phyloP scores from a whole-genome alignment of 2,888 invertebrate species.

The Nebria salina region DNA sequence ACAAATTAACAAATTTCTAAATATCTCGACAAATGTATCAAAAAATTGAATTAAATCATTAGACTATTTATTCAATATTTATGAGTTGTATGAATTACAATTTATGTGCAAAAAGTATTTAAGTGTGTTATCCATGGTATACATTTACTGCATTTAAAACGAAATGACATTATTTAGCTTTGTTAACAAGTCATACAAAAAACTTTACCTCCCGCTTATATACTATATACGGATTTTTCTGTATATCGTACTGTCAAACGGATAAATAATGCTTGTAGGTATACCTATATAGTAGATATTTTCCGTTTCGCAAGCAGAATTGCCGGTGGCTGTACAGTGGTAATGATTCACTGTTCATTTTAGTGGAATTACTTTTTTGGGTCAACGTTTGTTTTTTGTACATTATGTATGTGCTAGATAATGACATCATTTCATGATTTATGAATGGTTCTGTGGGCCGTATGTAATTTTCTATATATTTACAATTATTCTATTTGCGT shows the following conservation, averaged over 20 bases:
- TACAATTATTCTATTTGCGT: too few species aligned
- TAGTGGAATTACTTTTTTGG: not conserved
- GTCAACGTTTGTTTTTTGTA: not conserved
- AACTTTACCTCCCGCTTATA: constrained; percentile 19
- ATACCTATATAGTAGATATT: too few species aligned
- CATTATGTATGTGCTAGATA: not conserved
- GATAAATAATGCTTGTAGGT: constrained; percentile 31
- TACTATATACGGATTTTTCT: not conserved
- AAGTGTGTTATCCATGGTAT: constrained; percentile 1
- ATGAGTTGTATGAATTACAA: too few species aligned
- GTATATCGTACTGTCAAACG: constrained; percentile 37
- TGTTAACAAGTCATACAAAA: constrained; percentile 42
- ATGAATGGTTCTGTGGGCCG: too few species aligned
- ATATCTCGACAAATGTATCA: too few species aligned
- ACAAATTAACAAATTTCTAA: too few species aligned
- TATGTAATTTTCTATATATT: too few species aligned
- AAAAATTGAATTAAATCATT: too few species aligned
- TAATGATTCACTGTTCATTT: not conserved
- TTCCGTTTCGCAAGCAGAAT: not conserved
- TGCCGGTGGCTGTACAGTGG: not conserved
- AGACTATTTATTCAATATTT: too few species aligned
- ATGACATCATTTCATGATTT: not conserved
- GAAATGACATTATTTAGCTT: constrained; percentile 29
- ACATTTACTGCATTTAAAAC: constrained; percentile 22
- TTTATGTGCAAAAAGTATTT: not conserved